Evolutionary conservation across 1,140 invertebrate genomes (phyloP).

Genomic region (Ganaspis sp.): DNA sequence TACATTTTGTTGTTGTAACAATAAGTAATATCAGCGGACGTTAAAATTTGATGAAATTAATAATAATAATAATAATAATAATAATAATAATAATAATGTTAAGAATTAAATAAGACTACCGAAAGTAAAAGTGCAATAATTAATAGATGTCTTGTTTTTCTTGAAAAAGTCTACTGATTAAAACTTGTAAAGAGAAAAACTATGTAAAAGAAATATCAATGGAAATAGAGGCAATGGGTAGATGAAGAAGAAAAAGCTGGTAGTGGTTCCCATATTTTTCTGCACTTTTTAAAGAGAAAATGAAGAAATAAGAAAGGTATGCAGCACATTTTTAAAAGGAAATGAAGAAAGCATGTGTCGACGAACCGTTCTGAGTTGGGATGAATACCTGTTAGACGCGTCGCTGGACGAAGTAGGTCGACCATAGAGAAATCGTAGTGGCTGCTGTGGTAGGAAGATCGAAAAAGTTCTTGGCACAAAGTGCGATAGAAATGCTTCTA

Average conservation of each 20-base stretch:
- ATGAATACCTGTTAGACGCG: constrained; percentile 63
- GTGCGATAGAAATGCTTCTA: background rate
- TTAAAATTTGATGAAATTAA: too few species aligned
- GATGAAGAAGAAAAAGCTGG: background rate
- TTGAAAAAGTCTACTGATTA: too few species aligned
- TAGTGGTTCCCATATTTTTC: background rate
- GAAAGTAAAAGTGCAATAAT: too few species aligned
- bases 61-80: too few species aligned
- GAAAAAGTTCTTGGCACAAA: background rate
- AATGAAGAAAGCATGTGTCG: constrained; percentile 56
- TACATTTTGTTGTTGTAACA: too few species aligned
- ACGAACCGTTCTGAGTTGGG: constrained; percentile 48
- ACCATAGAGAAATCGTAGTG: constrained; percentile 48
- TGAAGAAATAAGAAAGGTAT: constrained; percentile 33
- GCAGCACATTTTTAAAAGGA: constrained; percentile 39
- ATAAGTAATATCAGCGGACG: too few species aligned
- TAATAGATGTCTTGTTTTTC: too few species aligned
- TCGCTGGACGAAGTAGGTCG: constrained; percentile 63
- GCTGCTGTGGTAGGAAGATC: constrained; percentile 41
- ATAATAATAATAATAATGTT: too few species aligned
- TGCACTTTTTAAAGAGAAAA: constrained; percentile 24
- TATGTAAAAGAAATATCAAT: background rate
- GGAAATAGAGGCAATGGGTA: too few species aligned
- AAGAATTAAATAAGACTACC: too few species aligned
- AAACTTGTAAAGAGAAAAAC: background rate